phyloP scores from a whole-genome alignment of 2,797 vertebrate species.

The Gambusia yucatana region DNA sequence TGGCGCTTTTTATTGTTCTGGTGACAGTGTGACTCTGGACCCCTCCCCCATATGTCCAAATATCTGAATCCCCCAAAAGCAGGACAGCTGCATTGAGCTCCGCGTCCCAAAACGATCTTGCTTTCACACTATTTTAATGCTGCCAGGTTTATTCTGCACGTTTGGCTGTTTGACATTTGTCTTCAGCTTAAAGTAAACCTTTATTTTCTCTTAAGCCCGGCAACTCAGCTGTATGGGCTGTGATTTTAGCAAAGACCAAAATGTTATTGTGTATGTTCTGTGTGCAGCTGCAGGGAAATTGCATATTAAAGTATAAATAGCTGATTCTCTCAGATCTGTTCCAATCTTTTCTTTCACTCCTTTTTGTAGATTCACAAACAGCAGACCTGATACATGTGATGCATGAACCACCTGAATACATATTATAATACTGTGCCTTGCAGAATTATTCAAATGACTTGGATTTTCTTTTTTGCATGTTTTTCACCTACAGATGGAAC shows the following conservation, averaged over 20 bases:
- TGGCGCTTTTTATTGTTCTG: conserved; percentile 21
- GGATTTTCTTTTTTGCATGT: not conserved
- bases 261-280: not conserved
- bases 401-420: not conserved
- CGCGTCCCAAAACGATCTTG: not conserved
- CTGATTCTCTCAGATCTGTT: not conserved
- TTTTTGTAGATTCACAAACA: not conserved
- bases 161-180: not conserved
- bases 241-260: not conserved
- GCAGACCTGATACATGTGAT: not conserved
- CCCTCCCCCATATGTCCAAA: conserved; percentile 11
- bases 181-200: not conserved
- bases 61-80: conserved; percentile 4
- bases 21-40: conserved; percentile 19
- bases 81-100: not conserved
- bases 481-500: not conserved
- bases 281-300: not conserved
- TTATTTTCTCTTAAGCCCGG: not conserved
- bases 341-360: not conserved
- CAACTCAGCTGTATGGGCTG: not conserved
- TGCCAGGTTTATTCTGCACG: not conserved
- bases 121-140: not conserved
- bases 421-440: not conserved
- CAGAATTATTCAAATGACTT: not conserved
- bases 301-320: not conserved